Evolutionary conservation across 2,888 invertebrate genomes (phyloP).

Genomic region (Drosophila imparisetae): DNA sequence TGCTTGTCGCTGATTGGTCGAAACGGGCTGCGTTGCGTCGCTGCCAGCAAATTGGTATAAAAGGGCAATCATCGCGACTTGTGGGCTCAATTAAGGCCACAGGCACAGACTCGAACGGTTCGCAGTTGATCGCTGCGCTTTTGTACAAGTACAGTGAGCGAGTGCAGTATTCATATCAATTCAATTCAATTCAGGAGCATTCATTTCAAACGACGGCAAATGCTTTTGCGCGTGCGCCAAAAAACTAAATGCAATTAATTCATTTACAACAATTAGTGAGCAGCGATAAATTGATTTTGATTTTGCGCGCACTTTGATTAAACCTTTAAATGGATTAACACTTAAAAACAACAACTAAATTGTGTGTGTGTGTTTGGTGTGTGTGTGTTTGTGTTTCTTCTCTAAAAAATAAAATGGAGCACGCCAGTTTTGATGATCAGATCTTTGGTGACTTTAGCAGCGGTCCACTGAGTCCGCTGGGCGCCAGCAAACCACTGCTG

Average conservation of each 20-base stretch:
- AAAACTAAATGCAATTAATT: slow-evolving; percentile 81
- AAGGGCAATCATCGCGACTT: slow-evolving; percentile 88
- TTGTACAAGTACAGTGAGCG: slow-evolving; percentile 16
- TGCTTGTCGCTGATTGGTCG: slow-evolving; percentile 82
- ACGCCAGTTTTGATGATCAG: slow-evolving; percentile 90
- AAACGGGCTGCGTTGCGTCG: slow-evolving; percentile 40
- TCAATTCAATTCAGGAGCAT: slow-evolving; percentile 30
- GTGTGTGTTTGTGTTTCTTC: neutral
- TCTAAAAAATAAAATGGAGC: slow-evolving; percentile 87
- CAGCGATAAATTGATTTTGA: slow-evolving; percentile 68
- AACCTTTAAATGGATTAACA: slow-evolving; percentile 71
- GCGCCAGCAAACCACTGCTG: slow-evolving; percentile 81
- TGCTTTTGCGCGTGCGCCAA: slow-evolving; percentile 58
- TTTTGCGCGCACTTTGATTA: slow-evolving; percentile 75
- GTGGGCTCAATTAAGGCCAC: slow-evolving; percentile 85
- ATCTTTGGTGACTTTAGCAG: slow-evolving; percentile 91
- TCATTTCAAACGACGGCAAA: slow-evolving; percentile 23
- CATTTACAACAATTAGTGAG: slow-evolving; percentile 77
- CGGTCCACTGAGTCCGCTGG: slow-evolving; percentile 86
- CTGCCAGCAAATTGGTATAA: slow-evolving; percentile 83
- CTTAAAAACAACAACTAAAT: slow-evolving; percentile 80
- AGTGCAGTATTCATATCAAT: slow-evolving; percentile 4
- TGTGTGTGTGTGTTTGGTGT: slow-evolving; percentile 11
- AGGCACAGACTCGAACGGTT: slow-evolving; percentile 81
- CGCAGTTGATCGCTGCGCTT: slow-evolving; percentile 55